Evolutionary conservation across 2,888 invertebrate genomes (phyloP).

Genomic region (Drosophila robusta): DNA sequence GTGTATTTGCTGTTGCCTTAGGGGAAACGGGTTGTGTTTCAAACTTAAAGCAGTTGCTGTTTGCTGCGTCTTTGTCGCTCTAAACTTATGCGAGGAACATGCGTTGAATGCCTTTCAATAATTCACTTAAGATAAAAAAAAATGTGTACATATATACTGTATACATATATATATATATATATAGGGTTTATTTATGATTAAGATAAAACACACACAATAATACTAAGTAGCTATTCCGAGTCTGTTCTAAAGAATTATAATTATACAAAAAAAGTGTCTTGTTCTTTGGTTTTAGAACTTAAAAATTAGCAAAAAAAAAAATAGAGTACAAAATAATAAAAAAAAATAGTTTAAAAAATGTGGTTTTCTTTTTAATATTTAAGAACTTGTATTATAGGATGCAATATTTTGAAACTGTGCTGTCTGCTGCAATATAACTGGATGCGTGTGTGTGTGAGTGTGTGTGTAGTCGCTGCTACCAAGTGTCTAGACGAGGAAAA

Average conservation of each 20-base stretch:
- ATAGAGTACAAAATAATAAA: conserved; percentile 44
- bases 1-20: conserved; percentile 10
- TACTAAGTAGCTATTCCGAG: conserved; percentile 65
- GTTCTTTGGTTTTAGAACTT: conserved; percentile 83
- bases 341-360: conserved; percentile 18
- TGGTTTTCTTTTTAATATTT: conserved; percentile 3
- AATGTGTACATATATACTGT: conserved; percentile 30
- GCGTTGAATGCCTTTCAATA: conserved; percentile 71
- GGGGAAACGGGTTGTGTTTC: background rate
- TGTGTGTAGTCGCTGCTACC: conserved; percentile 25
- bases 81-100: conserved; percentile 82
- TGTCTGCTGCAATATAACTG: conserved; percentile 29
- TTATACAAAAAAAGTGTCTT: conserved; percentile 61
- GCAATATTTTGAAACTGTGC: conserved; percentile 27
- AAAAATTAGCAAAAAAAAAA: conserved; percentile 64
- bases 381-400: conserved; percentile 17
- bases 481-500: conserved; percentile 9
- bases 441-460: conserved; percentile 26
- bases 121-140: conserved; percentile 60
- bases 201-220: conserved; percentile 71
- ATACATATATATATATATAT: conserved; percentile 29
- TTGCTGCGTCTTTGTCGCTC: conserved; percentile 72
- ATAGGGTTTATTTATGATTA: conserved; percentile 25
- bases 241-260: conserved; percentile 51
- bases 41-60: conserved; percentile 53